These are phyloP conservation scores for Pheosia tremula DNA, from an alignment of 2,888 invertebrate species.

Conservation along the genomic window DNA sequence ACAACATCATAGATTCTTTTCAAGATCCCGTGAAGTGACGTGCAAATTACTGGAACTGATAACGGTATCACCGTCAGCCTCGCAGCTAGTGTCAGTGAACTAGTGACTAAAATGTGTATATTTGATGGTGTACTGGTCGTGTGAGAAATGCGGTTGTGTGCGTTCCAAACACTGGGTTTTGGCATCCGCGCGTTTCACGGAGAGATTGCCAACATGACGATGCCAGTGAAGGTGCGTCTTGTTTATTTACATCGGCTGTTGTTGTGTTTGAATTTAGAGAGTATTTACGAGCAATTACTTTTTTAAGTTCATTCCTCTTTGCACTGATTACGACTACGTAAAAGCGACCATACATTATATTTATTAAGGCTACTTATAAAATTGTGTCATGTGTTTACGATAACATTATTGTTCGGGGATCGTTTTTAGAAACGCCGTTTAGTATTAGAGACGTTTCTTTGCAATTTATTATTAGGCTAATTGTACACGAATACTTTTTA, in stretches of 20 bases:
- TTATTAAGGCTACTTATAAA: background rate
- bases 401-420: background rate
- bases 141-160: conserved; percentile 53
- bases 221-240: conserved; percentile 53
- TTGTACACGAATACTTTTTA: background rate
- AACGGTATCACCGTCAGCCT: conserved; percentile 8
- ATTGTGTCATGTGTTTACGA: background rate
- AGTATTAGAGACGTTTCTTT: background rate
- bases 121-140: conserved; percentile 24
- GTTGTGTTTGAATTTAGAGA: conserved; percentile 18
- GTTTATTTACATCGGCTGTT: conserved; percentile 51
- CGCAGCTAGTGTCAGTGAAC: conserved; percentile 21
- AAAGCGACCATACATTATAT: background rate
- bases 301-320: background rate
- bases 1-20: conserved; percentile 13
- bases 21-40: conserved; percentile 16
- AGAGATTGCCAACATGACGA: conserved; percentile 67
- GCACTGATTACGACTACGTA: background rate
- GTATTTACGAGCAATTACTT: background rate
- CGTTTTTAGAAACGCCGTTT: background rate
- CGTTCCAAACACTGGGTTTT: conserved; percentile 49
- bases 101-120: conserved; percentile 25
- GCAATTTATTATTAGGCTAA: background rate
- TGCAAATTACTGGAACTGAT: conserved; percentile 13
- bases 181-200: conserved; percentile 49